phyloP scores from a whole-genome alignment of 2,113 vertebrate species.

The Clarias gariepinus region DNA sequence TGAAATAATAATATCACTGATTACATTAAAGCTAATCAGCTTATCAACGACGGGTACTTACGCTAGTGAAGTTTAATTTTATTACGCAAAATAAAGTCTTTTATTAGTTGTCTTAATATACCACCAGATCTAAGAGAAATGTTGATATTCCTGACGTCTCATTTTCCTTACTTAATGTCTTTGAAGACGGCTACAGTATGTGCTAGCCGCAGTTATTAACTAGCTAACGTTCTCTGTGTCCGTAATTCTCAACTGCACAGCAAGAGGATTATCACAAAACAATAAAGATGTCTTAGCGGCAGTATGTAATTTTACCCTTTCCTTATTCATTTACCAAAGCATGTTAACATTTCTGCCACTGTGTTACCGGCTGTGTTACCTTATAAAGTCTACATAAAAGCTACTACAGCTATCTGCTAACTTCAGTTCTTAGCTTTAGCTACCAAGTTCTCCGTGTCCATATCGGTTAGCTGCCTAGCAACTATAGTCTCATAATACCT shows the following conservation, averaged over 20 bases:
- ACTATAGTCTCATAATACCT: too few relatives aligned
- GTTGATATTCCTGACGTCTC: neutral
- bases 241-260: neutral
- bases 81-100: neutral
- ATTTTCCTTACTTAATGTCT: neutral
- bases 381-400: too few relatives aligned
- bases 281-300: neutral
- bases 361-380: too few relatives aligned
- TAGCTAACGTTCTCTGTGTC: neutral
- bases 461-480: too few relatives aligned
- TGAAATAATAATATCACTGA: too few relatives aligned
- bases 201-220: neutral
- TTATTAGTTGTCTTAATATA: neutral
- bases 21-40: too few relatives aligned
- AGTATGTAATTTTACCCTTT: neutral
- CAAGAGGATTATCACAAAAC: neutral
- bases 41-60: too few relatives aligned
- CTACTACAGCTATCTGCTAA: neutral
- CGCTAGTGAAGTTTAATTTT: too few relatives aligned
- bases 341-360: too few relatives aligned
- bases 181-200: neutral
- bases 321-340: neutral
- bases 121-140: neutral
- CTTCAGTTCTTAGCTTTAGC: neutral
- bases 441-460: neutral